Base-by-base conservation (phyloP, 30 jellyfish, hydroid and myxozoan genomes). In the Hydractinia echinata region DNA sequence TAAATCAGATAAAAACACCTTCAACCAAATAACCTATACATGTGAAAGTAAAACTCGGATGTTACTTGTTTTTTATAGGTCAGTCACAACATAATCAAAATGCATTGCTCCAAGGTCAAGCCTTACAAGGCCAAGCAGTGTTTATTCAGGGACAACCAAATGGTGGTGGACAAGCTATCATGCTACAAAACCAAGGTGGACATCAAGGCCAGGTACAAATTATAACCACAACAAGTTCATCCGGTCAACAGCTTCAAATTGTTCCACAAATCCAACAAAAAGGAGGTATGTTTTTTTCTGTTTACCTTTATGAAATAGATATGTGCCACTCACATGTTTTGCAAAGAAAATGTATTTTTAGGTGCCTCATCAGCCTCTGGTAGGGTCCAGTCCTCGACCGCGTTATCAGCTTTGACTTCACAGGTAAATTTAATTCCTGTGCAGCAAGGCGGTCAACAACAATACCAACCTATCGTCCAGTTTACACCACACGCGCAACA, bases 401-500 rank as follows among this genome's bases (percentile, higher is more conserved):
- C 97, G 15, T 85, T 89, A 48, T 89, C 99, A 16, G 96, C 99
- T 39, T 77, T 93, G 84, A 93, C 99, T 70, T 87, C 99, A 21
- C 99, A 93, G 76, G 99, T 93, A 51, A 93, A 93, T 86, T 90
- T 93, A 56, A 84, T 93, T 66, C 99, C 96, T 15, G 96, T 93
- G 52, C 99, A 93, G 61, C 95, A 82, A 67, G 81, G 54, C 69
- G 53, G 76, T 30, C 90, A 82, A 58, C 96, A 86, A 71, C 82
- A 55, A 69, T 77, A 82, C 49, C 95, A 81, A 76, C 95, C 89
- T 66, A 84, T 93, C 71, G 87, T 92, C 61, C 96, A 93, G 73
- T 87, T 93, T 55, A 82, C 99, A 8, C 84, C 99, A 8, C 96
- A 87, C 51, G 76, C 54, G 51, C 83, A 92, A 55, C 96, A 86